Evolutionary conservation across 1,140 invertebrate genomes (phyloP), one percentile per base, ranked within the genome.

Genomic region (Drosophila fuyamai): DNA sequence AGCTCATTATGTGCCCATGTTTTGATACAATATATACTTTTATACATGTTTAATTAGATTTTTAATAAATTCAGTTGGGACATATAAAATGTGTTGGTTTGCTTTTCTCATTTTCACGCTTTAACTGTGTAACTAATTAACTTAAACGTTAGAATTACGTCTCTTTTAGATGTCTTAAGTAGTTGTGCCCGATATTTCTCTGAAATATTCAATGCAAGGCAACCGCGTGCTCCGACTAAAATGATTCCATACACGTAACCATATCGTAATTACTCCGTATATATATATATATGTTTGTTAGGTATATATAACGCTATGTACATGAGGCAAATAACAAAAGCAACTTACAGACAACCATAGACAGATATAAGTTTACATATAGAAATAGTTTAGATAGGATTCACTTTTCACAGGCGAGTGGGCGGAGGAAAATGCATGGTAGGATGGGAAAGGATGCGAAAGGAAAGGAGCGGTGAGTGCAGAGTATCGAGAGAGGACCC

Each of bases 131-230:
- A 81, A 67, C 62, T 73, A 47, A 58, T 74, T 62, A 74, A 67
- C 55, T 77, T 59, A 60, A 60, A 56, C n/a, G 40, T 56, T 68
- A 68, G 47, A 47, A 43, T 53, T 65, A 68, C 61, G 60, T 68
- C 57, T 74, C 65, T 68, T 71, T 27, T 71, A 48, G 66, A 71
- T 71, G 62, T 79, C 59, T 83, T 75, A 80, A 68, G 68, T 77
- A 73, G 61, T 77, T 76, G 70, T 76, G 55, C 68, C 79, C 78
- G 79, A 85, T 72, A 85, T 85, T 85, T 82, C 63, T 68, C 53
- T 43, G 79, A 89, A 89, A 88, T 80, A 89, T 80, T 77, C 71
- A 89, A 78, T 81, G 76, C 81, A 89, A 89, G 84, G 84, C 85
- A 89, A 84, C 77, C 68, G 67, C 76, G 76, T 86, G 85, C 73